Base-by-base conservation (phyloP, 2,797 vertebrate species). In the Arremon brunneinucha region DNA sequence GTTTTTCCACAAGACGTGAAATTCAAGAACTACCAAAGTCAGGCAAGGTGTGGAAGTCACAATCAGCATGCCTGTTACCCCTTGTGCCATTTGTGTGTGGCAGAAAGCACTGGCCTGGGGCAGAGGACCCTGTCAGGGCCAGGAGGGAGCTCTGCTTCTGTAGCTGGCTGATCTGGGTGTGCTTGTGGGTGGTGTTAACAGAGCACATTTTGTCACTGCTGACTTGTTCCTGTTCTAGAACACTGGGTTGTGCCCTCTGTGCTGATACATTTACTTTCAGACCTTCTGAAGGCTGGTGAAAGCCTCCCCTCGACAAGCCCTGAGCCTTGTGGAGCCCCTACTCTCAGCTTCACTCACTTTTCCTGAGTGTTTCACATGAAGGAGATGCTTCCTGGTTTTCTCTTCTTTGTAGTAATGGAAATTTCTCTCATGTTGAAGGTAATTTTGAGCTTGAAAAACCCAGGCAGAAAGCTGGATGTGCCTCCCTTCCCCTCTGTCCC, bases 21-120 rank as follows among this genome's bases (percentile, higher is more conserved):
- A 81, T 53, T 75, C 37, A 49, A 55, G 62, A 24, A 82, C 7
- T 16, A 39, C 17, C 2, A 14, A 78, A 67, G 39, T 59, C n/a
- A 23, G 75, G 47, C 32, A 84, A 75, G 67, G 1, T 0, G 0
- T 76, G 53, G n/a, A 50, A 64, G n/a, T 52, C 14, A 2, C 0
- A 0, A 14, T 64, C 12, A 19, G 22, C 0, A 0, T 72, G 46
- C 34, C 34, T 75, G 46, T 77, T 56, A 39, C 5, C 34, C 46
- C 17, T 77, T 0, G 0, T 22, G 81, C 63, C 59, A 26, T 59
- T 30, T 20, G 3, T 7, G 35, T 0, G 0, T 82, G 71, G 47
- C n/a, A 41, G 52, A 47, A 63, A 70, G 47, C 20, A 13, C 26
- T 57, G 69, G 28, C 14, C 4, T 16, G 39, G 39, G 39, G 57